Percentiles rank a stretch among this genome's conserved stretches.
Evolutionary conservation across 2,797 vertebrate species (phyloP).

Genomic region (Phoeniculus purpureus): DNA sequence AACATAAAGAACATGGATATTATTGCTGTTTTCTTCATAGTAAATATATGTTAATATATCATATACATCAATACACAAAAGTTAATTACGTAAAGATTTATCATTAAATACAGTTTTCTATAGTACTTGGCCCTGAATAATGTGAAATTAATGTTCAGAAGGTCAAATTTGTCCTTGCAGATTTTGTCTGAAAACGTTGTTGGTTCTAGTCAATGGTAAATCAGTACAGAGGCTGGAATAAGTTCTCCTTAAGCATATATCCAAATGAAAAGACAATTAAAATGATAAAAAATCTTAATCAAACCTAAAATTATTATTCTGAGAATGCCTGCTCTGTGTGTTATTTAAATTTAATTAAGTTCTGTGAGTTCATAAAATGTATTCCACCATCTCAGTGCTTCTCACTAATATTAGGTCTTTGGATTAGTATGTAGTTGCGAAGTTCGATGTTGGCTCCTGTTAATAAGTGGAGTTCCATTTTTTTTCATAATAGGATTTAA

Average conservation of each 20-base stretch:
- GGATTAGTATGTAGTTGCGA: background rate
- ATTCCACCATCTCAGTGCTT: background rate
- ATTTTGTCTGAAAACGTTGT: background rate
- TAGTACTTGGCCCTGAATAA: background rate
- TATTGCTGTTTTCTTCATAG: background rate
- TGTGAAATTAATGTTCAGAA: background rate
- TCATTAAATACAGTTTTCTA: background rate
- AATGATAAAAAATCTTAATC: background rate
- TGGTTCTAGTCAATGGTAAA: background rate
- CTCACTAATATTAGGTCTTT: background rate
- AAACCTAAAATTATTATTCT: background rate
- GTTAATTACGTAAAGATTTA: background rate
- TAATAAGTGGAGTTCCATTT: background rate
- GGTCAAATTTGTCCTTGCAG: background rate
- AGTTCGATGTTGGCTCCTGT: background rate
- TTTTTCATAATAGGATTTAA: constrained; percentile 15
- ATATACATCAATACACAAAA: background rate
- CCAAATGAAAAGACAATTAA: background rate
- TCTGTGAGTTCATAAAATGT: background rate
- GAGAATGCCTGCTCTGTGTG: background rate
- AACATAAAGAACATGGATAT: background rate
- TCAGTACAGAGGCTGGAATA: background rate
- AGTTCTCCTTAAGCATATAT: background rate
- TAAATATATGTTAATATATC: background rate
- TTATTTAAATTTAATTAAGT: background rate